Conservation (phyloP, 2,888 invertebrate genomes). For the Phaedon cochleariae region DNA sequence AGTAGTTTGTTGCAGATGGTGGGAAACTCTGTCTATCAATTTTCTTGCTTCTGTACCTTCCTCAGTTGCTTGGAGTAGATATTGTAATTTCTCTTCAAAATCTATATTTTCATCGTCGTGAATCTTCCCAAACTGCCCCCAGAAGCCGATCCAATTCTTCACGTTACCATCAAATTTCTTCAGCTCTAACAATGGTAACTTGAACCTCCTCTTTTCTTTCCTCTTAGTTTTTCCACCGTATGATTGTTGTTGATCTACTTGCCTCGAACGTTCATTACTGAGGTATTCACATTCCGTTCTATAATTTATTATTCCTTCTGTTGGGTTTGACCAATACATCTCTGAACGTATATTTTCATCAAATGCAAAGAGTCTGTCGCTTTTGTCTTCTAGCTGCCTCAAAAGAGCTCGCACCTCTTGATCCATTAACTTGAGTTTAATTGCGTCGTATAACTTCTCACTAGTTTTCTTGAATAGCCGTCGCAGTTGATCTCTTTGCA, state of each 20-base stretch:
- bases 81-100: conserved; percentile 27
- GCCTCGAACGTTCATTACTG: not conserved
- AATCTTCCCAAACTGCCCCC: no score
- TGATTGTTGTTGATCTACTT: not conserved
- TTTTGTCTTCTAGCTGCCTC: not conserved
- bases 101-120: conserved; percentile 3
- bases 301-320: not conserved
- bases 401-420: not conserved
- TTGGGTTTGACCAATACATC: not conserved
- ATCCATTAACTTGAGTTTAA: not conserved
- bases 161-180: no score
- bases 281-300: not conserved
- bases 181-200: not conserved
- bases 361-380: not conserved
- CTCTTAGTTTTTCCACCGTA: not conserved
- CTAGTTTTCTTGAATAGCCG: no score
- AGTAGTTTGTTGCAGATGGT: conserved; percentile 15
- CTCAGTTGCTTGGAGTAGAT: no score
- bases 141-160: no score
- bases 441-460: not conserved
- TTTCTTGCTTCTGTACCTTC: no score
- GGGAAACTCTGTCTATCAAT: conserved; percentile 25
- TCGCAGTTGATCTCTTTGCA: no score
- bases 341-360: no score
- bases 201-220: not conserved